Evolutionary conservation across 2,888 invertebrate species (phyloP), one percentile per base, ranked within the genome.

Genomic region (Thecocarcelia acutangulata): DNA sequence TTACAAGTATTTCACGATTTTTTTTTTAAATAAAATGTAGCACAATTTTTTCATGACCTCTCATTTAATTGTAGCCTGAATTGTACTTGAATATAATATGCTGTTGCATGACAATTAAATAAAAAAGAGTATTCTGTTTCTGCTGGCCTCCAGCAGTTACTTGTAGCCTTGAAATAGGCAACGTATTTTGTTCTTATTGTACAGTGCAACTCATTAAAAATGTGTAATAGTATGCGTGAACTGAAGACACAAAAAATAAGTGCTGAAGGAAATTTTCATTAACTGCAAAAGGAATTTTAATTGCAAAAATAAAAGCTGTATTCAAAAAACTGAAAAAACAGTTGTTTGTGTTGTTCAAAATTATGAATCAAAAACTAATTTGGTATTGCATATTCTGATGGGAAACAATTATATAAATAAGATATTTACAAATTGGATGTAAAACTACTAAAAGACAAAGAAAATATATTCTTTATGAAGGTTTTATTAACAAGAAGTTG

Each of bases 141-240:
- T 24, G 0, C 3, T 24, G 37, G 40, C 52, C 17, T 11, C 33
- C 44, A n/a, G 17, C 44, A 54, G 33, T 73, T 73, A 63, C 73
- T 52, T 44, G 54, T 44, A 63, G 13, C 73, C 73, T 73, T 73
- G 61, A 63, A 63, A 33, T 73, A 54, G 52, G 54, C 63, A 63
- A 37, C 13, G 12, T 28, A 13, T 52, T 50, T 19, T 13, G 21
- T 13, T 6, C 21, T 52, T 8, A 9, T 19, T 5, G 59, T 21
- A 3, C 50, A 50, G 12, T 15, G 40, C 3, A 17, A 9, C 19
- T 40, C 12, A 28, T 0, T 13, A n/a, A 28, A 42, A 52, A 2
- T 24, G 42, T 24, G 17, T 21, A 3, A 33, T 1, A 33, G 9
- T 8, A 33, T 33, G 17, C 42, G 52, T 42, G 0, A 9, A 13